Evolutionary conservation across 37 sponge, comb jelly and placozoan genomes (phyloP), one percentile per base, ranked within the genome.

Genomic region (Diacarnus erythraeanus): DNA sequence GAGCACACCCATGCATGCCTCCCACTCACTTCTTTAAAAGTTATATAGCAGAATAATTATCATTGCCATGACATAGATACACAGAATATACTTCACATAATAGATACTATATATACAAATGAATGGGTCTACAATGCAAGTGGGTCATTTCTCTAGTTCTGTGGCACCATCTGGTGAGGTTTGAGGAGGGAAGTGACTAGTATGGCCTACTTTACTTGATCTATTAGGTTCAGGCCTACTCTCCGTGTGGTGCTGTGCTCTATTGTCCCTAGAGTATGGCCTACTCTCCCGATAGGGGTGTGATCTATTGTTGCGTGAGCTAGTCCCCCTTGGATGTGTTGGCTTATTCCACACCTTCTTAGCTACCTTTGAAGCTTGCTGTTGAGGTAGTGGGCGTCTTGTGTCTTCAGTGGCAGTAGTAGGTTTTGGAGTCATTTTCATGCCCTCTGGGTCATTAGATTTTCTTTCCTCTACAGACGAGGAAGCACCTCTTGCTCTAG

Each of bases 351-450:
- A 37, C 57, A 54, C 54, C 21, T 74, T 42, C 57, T 74, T 74
- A 51, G 56, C 74, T 56, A 51, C 74, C 74, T 74, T 56, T n/a
- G 74, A 29, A 35, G 56, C 23, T 20, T 18, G 70, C 10, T 36
- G 70, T 10, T 69, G 70, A 8, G 51, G 51, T 12, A 15, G 51
- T 15, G 10, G 6, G 51, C 51, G 6, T 12, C 51, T 63, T 4
- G 8, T 36, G 25, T 25, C 60, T 29, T 8, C 36, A 9, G 57
- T 74, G 44, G 35, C 20, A 3, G 21, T 38, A 18, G 40, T 3
- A 34, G 35, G 20, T 38, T 26, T 3, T 39, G n/a, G n/a, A n/a
- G n/a, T n/a, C n/a, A n/a, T n/a, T n/a, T n/a, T n/a, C n/a, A n/a
- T n/a, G n/a, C n/a, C n/a, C n/a, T n/a, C n/a, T n/a, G n/a, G n/a